phyloP scores from a whole-genome alignment of 1,140 invertebrate genomes.

The Tribolium castaneum region DNA sequence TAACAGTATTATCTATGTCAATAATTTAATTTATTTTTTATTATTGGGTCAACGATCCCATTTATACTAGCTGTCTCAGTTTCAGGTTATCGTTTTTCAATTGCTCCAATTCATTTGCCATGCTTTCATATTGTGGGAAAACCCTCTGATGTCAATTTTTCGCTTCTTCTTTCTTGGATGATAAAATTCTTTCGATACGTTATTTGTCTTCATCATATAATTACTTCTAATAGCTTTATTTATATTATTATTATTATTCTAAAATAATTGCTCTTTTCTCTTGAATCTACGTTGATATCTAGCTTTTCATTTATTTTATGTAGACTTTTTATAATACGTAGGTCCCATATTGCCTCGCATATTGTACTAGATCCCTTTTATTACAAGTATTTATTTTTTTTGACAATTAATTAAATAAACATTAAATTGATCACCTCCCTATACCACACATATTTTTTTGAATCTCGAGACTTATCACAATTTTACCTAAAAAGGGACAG shows the following conservation, averaged over 20 bases:
- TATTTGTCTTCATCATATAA: constrained; percentile 7
- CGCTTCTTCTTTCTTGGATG: not conserved
- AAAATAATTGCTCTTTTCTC: not conserved
- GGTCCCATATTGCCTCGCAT: not conserved
- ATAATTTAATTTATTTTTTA: no score
- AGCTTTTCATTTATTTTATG: not conserved
- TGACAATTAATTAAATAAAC: not conserved
- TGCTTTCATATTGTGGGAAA: constrained; percentile 11
- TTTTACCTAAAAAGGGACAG: no score
- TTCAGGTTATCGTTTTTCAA: no score
- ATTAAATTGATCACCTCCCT: no score
- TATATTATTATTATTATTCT: constrained; percentile 3
- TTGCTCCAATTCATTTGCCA: not conserved
- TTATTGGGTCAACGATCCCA: no score
- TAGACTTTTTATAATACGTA: not conserved
- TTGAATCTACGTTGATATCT: not conserved
- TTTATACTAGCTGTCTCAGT: no score
- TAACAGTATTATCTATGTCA: no score
- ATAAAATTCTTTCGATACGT: constrained; percentile 1
- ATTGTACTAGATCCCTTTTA: constrained; percentile 9
- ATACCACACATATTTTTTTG: no score
- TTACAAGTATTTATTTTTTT: constrained; percentile 10
- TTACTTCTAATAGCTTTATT: constrained; percentile 17
- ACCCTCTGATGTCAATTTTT: not conserved
- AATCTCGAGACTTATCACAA: no score